phyloP scores from a whole-genome alignment of 1,140 invertebrate genomes.

The Sesamia nonagrioides region DNA sequence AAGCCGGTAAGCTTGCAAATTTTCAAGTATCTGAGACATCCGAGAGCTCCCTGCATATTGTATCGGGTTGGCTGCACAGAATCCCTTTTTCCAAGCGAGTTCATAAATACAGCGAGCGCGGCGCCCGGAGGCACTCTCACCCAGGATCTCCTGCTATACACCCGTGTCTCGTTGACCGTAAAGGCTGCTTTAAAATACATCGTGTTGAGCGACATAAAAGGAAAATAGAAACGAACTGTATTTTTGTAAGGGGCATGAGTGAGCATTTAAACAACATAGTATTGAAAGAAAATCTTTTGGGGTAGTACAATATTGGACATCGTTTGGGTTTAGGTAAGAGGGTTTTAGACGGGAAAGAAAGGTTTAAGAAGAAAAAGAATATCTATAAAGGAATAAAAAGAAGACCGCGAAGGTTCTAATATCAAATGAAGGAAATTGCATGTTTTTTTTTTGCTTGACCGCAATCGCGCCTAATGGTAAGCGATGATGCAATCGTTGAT shows the following conservation, averaged over 20 bases:
- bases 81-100: conserved; percentile 53
- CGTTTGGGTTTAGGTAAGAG: too few species aligned
- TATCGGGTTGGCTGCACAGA: conserved; percentile 40
- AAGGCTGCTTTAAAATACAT: conserved; percentile 38
- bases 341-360: too few species aligned
- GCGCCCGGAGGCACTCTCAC: neutral
- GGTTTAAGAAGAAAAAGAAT: too few species aligned
- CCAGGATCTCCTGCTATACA: neutral
- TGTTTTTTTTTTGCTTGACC: too few species aligned
- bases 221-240: neutral
- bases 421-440: too few species aligned
- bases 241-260: neutral
- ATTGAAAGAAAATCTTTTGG: neutral
- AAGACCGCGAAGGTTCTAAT: too few species aligned
- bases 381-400: too few species aligned
- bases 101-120: conserved; percentile 38
- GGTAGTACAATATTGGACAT: neutral
- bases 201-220: neutral
- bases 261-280: neutral
- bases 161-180: conserved; percentile 22
- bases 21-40: conserved; percentile 8
- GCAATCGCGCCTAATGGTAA: too few species aligned
- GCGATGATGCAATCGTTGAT: too few species aligned
- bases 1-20: conserved; percentile 24
- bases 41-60: conserved; percentile 42